Base-by-base conservation (phyloP, 2,797 vertebrate genomes). In the Gymnodraco acuticeps region DNA sequence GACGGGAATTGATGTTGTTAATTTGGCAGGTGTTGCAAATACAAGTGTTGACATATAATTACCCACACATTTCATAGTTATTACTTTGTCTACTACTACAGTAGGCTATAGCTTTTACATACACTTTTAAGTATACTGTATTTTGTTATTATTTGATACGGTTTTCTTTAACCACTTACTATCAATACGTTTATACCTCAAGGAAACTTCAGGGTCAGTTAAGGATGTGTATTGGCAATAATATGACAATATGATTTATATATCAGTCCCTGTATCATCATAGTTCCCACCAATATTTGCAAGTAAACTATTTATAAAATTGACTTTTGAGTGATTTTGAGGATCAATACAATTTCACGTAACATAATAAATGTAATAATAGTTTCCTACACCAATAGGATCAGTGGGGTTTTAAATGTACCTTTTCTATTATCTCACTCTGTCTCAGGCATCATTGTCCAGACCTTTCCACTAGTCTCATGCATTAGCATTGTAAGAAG, bases 401-500 rank as follows among this genome's bases (percentile, higher is more conserved):
- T 46, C 64, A 10, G 1, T 8, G 15, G 27, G 9, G 65, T 55
- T 67, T 33, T 15, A 20, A 15, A 2, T 27, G 33, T n/a, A 3
- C 43, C 1, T 13, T 38, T 52, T 12, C 14, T 19, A 3, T 52
- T 17, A 50, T 20, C 14, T 3, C 10, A 27, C 41, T 38, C 20
- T 33, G 12, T 46, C n/a, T 53, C 23, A 4, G 23, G 23, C 23
- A 27, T 27, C 23, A 27, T 27, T 27, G 23, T 27, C 23, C 23
- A 48, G 20, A 46, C 12, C 1, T 60, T 52, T 48, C 31, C 33
- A 55, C 8, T 17, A 5, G 31, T 47, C 52, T 56, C 6, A 13
- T 45, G 17, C 5, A 19, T 75, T 59, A 43, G 69, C 50, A 47
- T 46, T 70, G 50, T 74, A 16, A 46, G 1, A 54, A 51, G 6